phyloP scores from a whole-genome alignment of 2,797 vertebrate species.

The Mareca strepera region DNA sequence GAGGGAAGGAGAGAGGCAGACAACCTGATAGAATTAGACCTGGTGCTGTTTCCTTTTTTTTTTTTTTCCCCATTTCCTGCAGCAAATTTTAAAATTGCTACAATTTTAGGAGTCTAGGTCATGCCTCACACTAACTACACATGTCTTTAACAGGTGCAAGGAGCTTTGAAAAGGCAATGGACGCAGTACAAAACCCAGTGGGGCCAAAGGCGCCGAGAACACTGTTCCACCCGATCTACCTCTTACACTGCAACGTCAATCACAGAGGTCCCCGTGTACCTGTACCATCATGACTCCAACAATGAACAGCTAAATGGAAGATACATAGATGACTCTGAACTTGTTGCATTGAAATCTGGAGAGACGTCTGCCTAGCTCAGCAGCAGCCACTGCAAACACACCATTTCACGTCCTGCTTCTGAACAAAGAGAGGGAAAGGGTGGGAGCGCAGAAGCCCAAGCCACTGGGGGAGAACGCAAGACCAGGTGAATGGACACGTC shows the following conservation, averaged over 20 bases:
- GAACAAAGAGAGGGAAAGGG: neutral
- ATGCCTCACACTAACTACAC: neutral
- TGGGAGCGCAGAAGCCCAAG: constrained; percentile 21
- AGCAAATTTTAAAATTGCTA: neutral
- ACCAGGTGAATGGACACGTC: neutral
- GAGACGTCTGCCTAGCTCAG: constrained; percentile 85
- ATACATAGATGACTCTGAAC: constrained; percentile 84
- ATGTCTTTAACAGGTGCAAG: constrained; percentile 86
- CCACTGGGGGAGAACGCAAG: neutral
- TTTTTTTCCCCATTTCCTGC: neutral
- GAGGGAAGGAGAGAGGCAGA: neutral
- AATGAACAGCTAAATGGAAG: constrained; percentile 85
- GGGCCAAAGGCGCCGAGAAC: constrained; percentile 88
- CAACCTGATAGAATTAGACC: neutral
- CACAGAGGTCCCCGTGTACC: constrained; percentile 89
- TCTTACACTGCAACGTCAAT: constrained; percentile 91
- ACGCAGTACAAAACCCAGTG: constrained; percentile 90
- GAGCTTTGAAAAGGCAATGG: constrained; percentile 92
- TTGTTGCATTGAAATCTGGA: constrained; percentile 84
- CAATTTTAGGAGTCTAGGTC: neutral
- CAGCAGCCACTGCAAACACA: neutral
- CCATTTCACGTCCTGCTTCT: constrained; percentile 54
- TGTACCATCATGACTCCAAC: constrained; percentile 87
- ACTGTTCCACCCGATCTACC: constrained; percentile 88
- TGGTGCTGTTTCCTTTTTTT: neutral